Percentiles rank a stretch among this genome's conserved stretches.
Evolutionary conservation across 2,113 vertebrate species (phyloP).

Genomic region (Pogonocichla stellata): DNA sequence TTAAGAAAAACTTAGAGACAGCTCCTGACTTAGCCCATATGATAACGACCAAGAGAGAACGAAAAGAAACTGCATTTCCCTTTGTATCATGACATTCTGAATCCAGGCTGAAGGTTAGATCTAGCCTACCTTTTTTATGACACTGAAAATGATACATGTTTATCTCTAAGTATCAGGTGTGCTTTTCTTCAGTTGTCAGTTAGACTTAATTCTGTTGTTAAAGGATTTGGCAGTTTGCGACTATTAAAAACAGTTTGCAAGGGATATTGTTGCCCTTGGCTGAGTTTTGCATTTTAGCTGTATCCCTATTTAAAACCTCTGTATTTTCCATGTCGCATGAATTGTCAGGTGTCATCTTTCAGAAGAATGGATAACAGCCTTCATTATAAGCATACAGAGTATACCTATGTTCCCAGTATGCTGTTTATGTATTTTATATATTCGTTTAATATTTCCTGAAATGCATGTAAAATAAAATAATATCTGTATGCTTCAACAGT

Average conservation of each 20-base stretch:
- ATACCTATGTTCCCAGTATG: neutral
- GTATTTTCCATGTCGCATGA: slow-evolving; percentile 17
- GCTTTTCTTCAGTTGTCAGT: slow-evolving; percentile 13
- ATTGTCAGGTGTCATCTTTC: slow-evolving; percentile 9
- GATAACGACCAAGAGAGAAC: neutral
- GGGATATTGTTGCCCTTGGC: slow-evolving; percentile 29
- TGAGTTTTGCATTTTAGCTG: slow-evolving; percentile 27
- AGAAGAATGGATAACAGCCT: neutral
- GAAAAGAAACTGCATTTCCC: neutral
- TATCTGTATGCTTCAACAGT: neutral
- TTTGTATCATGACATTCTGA: neutral
- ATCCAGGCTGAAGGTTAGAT: neutral
- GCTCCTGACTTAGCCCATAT: neutral
- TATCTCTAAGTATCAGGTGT: slow-evolving; percentile 26
- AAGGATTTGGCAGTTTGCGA: neutral
- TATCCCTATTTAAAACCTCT: slow-evolving; percentile 38
- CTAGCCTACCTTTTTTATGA: neutral
- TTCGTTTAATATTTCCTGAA: neutral
- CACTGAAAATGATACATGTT: neutral
- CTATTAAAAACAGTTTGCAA: slow-evolving; percentile 18
- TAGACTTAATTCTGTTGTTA: slow-evolving; percentile 6
- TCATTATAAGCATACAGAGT: neutral
- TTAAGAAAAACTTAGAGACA: neutral
- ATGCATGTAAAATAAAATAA: neutral
- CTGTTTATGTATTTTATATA: neutral